Evolutionary conservation across 2,797 vertebrate genomes (phyloP).

Genomic region (Heliangelus exortis): DNA sequence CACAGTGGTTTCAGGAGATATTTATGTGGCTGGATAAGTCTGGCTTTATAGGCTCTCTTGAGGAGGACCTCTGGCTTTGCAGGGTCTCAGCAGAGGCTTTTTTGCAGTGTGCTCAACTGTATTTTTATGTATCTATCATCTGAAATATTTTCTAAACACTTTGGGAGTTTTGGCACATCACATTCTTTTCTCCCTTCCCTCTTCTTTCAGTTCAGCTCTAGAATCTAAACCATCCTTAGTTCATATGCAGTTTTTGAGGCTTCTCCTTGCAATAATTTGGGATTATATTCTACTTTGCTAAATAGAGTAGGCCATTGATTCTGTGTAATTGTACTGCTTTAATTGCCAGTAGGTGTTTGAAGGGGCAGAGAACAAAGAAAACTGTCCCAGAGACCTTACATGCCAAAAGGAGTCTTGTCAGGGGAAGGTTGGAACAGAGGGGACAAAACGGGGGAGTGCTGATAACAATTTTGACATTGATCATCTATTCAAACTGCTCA

Average conservation of each 20-base stretch:
- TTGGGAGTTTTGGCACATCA: not conserved
- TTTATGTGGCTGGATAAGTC: not conserved
- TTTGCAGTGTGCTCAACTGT: not conserved
- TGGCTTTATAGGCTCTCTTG: not conserved
- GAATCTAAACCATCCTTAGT: not conserved
- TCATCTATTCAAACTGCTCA: not conserved
- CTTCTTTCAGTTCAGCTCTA: not conserved
- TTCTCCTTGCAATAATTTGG: not conserved
- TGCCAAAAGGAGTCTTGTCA: not conserved
- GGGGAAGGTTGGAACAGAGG: not conserved
- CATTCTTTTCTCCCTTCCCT: rapidly evolving
- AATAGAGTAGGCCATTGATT: not conserved
- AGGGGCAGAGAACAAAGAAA: not conserved
- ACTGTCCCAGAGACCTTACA: not conserved
- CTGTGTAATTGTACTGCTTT: not conserved
- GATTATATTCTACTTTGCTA: not conserved
- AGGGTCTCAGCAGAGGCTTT: not conserved
- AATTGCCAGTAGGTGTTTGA: not conserved
- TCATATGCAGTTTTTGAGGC: not conserved
- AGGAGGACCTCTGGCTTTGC: not conserved
- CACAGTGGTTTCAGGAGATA: not conserved
- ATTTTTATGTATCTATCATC: not conserved
- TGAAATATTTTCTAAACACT: not conserved
- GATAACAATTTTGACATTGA: not conserved
- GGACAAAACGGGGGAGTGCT: not conserved